Evolutionary conservation across 2,888 invertebrate species (phyloP).

Genomic region (Cheilosia grossa): DNA sequence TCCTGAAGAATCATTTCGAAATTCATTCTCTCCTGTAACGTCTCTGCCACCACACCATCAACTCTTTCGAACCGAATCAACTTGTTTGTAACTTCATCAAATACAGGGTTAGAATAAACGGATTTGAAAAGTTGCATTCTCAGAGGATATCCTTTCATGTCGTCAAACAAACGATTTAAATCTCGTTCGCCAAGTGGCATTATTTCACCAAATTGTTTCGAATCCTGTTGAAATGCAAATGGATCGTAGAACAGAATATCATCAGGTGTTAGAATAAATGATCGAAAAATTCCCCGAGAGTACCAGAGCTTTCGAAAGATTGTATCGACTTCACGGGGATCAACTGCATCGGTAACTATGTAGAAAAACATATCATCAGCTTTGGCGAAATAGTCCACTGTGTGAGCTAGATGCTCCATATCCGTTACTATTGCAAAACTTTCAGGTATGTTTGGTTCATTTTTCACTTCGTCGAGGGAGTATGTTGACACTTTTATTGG

Average conservation of each 20-base stretch:
- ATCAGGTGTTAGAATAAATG: slow-evolving; percentile 76
- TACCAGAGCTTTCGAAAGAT: slow-evolving; percentile 78
- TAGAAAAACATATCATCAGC: slow-evolving; percentile 78
- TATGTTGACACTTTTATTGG: slow-evolving; percentile 59
- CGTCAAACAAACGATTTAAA: slow-evolving; percentile 76
- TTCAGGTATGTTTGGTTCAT: slow-evolving; percentile 44
- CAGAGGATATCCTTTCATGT: slow-evolving; percentile 82
- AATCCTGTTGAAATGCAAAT: slow-evolving; percentile 71
- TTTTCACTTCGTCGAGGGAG: neutral
- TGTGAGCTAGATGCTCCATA: slow-evolving; percentile 70
- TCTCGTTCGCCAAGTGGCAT: slow-evolving; percentile 74
- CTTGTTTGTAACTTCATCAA: slow-evolving; percentile 76
- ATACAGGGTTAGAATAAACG: slow-evolving; percentile 79
- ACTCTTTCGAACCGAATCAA: slow-evolving; percentile 78
- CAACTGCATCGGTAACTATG: slow-evolving; percentile 75
- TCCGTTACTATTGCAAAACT: slow-evolving; percentile 77
- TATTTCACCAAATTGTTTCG: slow-evolving; percentile 76
- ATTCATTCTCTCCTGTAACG: slow-evolving; percentile 79
- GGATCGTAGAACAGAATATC: slow-evolving; percentile 79
- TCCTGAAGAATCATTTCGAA: slow-evolving; percentile 79
- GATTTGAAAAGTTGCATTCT: slow-evolving; percentile 82
- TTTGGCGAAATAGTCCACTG: slow-evolving; percentile 70
- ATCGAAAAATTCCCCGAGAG: slow-evolving; percentile 76
- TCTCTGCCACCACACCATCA: slow-evolving; percentile 79
- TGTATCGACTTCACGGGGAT: slow-evolving; percentile 69